Evolutionary conservation across 2,888 invertebrate species (phyloP).

Genomic region (Chaetogeoica ovagalla): DNA sequence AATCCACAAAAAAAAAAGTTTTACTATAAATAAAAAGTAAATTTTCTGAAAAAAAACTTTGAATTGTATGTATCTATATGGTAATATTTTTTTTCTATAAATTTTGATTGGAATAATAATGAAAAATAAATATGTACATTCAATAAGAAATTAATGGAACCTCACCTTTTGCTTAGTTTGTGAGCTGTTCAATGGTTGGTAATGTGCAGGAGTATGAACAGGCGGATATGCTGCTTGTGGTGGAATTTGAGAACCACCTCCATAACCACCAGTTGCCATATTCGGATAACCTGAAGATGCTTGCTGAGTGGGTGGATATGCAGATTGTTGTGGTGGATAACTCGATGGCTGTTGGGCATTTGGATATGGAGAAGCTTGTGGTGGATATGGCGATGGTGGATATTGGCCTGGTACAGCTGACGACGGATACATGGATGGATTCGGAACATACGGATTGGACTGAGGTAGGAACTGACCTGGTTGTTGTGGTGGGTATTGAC

Average conservation of each 20-base stretch:
- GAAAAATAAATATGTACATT: background rate
- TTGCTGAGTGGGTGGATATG: constrained; percentile 53
- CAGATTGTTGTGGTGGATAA: constrained; percentile 52
- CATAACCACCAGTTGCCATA: constrained; percentile 52
- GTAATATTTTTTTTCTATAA: background rate
- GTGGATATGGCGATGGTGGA: constrained; percentile 54
- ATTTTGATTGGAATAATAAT: constrained; percentile 6
- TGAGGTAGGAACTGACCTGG: constrained; percentile 55
- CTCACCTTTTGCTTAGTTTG: constrained; percentile 49
- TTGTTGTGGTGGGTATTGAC: constrained; percentile 54
- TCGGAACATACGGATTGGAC: constrained; percentile 53
- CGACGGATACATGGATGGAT: constrained; percentile 54
- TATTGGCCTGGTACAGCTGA: constrained; percentile 39
- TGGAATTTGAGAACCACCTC: constrained; percentile 43
- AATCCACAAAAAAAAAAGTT: no score
- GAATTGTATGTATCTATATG: no score
- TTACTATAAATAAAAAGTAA: no score
- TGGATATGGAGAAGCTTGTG: constrained; percentile 54
- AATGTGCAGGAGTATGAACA: constrained; percentile 40
- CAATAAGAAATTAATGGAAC: constrained; percentile 33
- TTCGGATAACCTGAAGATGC: constrained; percentile 52
- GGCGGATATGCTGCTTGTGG: constrained; percentile 47
- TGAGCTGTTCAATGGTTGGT: constrained; percentile 50
- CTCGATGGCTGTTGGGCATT: constrained; percentile 49
- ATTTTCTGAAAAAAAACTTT: no score